Evolutionary conservation across 2,797 vertebrate genomes (phyloP).

Genomic region (Myotis daubentonii): DNA sequence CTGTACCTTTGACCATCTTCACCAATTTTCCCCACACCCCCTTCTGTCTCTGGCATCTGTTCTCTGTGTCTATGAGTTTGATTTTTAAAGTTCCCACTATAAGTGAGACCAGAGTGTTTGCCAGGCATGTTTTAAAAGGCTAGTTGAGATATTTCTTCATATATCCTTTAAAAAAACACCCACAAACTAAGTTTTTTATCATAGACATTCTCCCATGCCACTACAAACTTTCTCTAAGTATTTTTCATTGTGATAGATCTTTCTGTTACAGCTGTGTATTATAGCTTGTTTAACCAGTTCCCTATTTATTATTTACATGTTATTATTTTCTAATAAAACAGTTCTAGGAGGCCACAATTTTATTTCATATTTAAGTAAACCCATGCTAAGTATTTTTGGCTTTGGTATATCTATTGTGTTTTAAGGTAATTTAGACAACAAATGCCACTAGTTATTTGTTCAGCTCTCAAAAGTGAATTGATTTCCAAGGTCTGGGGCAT

Average conservation of each 20-base stretch:
- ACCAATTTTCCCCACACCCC: background rate
- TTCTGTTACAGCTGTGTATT: background rate
- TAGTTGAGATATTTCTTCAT: background rate
- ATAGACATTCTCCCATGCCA: background rate
- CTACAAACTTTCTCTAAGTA: background rate
- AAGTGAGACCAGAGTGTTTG: background rate
- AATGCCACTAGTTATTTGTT: background rate
- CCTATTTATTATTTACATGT: background rate
- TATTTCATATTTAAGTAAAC: slow-evolving; percentile 36
- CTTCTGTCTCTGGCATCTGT: background rate
- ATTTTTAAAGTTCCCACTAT: background rate
- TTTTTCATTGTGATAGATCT: background rate
- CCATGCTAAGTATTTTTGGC: background rate
- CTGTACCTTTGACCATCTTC: background rate
- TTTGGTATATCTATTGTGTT: background rate
- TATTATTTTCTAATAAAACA: background rate
- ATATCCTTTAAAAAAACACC: background rate
- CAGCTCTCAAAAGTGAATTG: background rate
- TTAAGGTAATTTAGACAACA: slow-evolving; percentile 21
- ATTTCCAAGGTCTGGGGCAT: background rate
- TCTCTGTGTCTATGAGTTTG: background rate
- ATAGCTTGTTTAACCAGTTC: background rate
- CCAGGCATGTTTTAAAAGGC: background rate
- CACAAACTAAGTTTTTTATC: background rate
- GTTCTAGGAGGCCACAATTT: slow-evolving; percentile 13